Evolutionary conservation across 2,888 invertebrate species (phyloP), one percentile per base, ranked within the genome.

Genomic region (Zele albiditarsus): DNA sequence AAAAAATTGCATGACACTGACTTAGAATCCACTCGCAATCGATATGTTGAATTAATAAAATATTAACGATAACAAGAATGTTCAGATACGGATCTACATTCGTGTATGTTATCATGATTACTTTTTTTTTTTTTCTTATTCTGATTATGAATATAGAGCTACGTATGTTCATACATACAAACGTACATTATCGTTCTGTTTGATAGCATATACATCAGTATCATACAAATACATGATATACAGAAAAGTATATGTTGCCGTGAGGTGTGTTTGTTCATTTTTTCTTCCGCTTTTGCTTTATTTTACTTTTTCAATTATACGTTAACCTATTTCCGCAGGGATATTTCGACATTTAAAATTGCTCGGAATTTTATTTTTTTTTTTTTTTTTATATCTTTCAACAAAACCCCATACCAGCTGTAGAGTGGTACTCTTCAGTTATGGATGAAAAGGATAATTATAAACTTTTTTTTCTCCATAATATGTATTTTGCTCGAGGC

Each of bases 301-400:
- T 20, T 49, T 53, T 5, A 53, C 16, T 68, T 68, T n/a, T 58
- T 42, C 57, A 70, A 70, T 70, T 70, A 42, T 25, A 28, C 38
- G 70, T 49, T 58, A 58, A 53, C 53, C 53, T 10, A 53, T 53
- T 53, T 53, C 53, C 53, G 53, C 53, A 23, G 23, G 53, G 20
- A 53, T 23, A 53, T 20, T 53, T 20, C 53, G 53, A 23, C 53
- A 53, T 53, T 53, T 2, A n/a, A 53, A 23, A 23, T 20, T 1
- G 53, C 23, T 53, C 3, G 6, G n/a, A 46, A 46, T n/a, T n/a
- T n/a, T 8, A n/a, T 53, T 53, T 20, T 38, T 38, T 38, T 42
- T 42, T 53, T 53, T 53, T 53, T 20, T 20, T 38, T 38, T 42
- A 10, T 53, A 20, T 53, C 20, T 20, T 20, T 1, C 5, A 20